Conservation (phyloP, 2,797 vertebrate genomes). For the Parambassis ranga region DNA sequence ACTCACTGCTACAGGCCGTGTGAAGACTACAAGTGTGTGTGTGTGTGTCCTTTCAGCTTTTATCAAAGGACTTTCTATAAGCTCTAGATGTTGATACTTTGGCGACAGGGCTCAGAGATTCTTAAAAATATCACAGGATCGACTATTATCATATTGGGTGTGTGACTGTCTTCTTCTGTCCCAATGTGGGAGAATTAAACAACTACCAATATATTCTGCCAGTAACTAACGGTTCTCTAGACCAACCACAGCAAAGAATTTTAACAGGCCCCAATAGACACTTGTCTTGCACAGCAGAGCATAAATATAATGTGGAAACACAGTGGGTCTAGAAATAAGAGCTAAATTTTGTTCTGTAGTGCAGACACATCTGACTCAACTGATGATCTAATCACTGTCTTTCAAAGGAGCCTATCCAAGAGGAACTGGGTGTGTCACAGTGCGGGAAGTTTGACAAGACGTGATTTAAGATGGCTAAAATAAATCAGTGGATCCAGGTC, state of each 20-base stretch:
- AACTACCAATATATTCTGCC: too few relatives aligned
- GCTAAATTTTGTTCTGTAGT: conserved; percentile 32
- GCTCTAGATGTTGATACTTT: conserved; percentile 28
- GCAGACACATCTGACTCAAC: conserved; percentile 31
- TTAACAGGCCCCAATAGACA: neutral
- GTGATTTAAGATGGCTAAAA: conserved; percentile 20
- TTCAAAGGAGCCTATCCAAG: conserved; percentile 7
- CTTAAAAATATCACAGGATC: conserved; percentile 10
- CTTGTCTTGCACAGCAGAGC: neutral
- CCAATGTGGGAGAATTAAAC: neutral
- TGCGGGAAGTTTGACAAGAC: conserved; percentile 24
- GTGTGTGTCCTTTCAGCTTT: conserved; percentile 26
- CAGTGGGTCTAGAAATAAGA: conserved; percentile 23
- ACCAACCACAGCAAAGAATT: conserved; percentile 12
- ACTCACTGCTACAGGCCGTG: conserved; percentile 37
- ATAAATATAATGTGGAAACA: conserved; percentile 5
- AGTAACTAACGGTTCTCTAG: neutral
- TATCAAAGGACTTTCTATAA: conserved; percentile 59
- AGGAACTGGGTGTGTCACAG: conserved; percentile 46
- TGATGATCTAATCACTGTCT: conserved; percentile 38
- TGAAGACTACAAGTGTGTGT: conserved; percentile 22
- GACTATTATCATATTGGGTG: too few relatives aligned
- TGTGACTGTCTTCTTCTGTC: too few relatives aligned
- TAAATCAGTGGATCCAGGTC: conserved; percentile 16
- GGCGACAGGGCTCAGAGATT: conserved; percentile 11